Conservation (phyloP, 2,888 invertebrate genomes). For the Eristalis intricaria region DNA sequence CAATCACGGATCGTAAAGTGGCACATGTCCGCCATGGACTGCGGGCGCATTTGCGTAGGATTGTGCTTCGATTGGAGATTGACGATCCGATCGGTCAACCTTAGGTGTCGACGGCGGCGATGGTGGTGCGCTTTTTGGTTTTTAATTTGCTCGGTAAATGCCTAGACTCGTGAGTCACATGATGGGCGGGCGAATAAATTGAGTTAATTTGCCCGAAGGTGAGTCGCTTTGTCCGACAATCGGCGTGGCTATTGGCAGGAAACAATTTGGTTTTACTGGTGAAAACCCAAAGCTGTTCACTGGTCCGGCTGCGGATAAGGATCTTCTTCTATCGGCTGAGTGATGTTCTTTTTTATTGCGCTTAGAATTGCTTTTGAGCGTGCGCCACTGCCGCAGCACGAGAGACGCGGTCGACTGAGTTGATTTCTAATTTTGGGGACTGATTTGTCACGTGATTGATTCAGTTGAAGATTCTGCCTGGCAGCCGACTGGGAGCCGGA, state of each 20-base stretch:
- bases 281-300: background rate
- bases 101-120: background rate
- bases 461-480: too few species aligned
- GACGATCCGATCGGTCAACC: background rate
- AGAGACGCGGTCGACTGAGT: too few species aligned
- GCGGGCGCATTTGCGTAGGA: background rate
- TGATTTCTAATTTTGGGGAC: too few species aligned
- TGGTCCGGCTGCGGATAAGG: background rate
- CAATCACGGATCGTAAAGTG: conserved; percentile 45
- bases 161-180: background rate
- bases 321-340: background rate
- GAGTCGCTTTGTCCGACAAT: background rate
- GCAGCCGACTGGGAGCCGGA: too few species aligned
- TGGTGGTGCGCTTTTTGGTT: background rate
- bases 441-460: too few species aligned
- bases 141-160: background rate
- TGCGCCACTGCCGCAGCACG: too few species aligned
- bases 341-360: too few species aligned
- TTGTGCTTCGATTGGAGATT: background rate
- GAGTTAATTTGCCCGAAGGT: background rate
- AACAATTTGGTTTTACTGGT: background rate
- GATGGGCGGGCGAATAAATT: background rate
- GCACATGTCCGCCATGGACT: conserved; percentile 14
- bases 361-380: too few species aligned
- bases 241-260: background rate